Evolutionary conservation across 2,113 vertebrate genomes (phyloP).

Genomic region (Syngnathus typhle): DNA sequence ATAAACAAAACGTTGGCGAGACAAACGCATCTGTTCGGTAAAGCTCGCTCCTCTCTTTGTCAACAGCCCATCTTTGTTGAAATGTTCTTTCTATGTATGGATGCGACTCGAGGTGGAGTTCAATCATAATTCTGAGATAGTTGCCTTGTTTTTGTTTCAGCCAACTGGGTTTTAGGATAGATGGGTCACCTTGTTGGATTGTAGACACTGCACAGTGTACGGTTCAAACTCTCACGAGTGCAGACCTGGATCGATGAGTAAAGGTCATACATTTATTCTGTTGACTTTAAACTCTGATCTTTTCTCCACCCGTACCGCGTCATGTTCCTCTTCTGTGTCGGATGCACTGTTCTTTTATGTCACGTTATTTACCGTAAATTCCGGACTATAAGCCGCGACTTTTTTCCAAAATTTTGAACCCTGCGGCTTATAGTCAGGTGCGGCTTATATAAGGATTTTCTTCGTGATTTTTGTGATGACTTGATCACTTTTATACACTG

Average conservation of each 20-base stretch:
- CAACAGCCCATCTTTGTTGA: no score
- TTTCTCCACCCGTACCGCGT: no score
- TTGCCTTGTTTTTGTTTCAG: not conserved
- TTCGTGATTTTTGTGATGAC: no score
- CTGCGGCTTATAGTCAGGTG: no score
- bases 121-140: no score
- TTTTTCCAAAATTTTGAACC: no score
- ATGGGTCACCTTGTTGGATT: not conserved
- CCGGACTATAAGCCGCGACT: no score
- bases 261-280: slow-evolving; percentile 25
- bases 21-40: not conserved
- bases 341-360: not conserved
- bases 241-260: slow-evolving; percentile 36
- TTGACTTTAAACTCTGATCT: not conserved
- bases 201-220: not conserved
- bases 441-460: no score
- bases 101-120: no score
- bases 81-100: no score
- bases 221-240: slow-evolving; percentile 10
- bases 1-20: slow-evolving; percentile 18
- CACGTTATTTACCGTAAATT: not conserved
- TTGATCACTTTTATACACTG: no score
- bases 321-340: not conserved
- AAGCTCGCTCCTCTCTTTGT: not conserved
- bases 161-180: not conserved